Percentiles rank a stretch among this genome's conserved stretches.
These are phyloP conservation scores for Junco hyemalis DNA, from an alignment of 2,113 vertebrate genomes.

Conservation along the genomic window DNA sequence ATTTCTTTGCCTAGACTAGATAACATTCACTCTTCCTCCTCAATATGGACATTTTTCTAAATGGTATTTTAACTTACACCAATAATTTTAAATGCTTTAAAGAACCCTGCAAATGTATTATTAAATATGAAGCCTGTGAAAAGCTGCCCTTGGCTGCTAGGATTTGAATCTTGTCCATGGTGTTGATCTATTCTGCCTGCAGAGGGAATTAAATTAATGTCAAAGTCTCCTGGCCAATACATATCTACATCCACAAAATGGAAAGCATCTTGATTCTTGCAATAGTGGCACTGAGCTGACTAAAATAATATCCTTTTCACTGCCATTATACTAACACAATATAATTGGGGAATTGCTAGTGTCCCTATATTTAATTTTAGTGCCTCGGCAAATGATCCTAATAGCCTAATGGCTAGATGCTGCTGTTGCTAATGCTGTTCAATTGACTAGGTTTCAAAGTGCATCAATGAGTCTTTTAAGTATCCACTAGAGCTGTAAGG, in stretches of 20 bases:
- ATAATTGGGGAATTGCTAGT: conserved; percentile 62
- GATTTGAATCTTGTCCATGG: background rate
- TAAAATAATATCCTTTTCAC: conserved; percentile 62
- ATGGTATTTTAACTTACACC: background rate
- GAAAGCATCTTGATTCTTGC: conserved; percentile 46
- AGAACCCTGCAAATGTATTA: fast-evolving
- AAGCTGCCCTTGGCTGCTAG: background rate
- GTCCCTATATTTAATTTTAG: conserved; percentile 70
- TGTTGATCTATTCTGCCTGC: conserved; percentile 11
- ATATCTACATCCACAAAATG: conserved; percentile 9
- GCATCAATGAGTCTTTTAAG: conserved; percentile 62
- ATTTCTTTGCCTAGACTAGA: background rate
- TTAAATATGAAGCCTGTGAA: background rate
- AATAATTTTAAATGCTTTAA: background rate
- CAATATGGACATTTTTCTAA: background rate
- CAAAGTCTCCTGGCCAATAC: conserved; percentile 7
- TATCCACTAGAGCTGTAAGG: conserved; percentile 56
- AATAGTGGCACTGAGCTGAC: conserved; percentile 40
- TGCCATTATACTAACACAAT: conserved; percentile 65
- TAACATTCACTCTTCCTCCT: background rate
- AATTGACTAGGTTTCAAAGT: conserved; percentile 65
- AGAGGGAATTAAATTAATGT: conserved; percentile 36
- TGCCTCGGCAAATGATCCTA: conserved; percentile 63
- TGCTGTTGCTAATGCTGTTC: conserved; percentile 53
- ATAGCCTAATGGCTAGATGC: conserved; percentile 53